These are phyloP conservation scores for Drepanosiphum platanoidis DNA, from an alignment of 2,888 invertebrate genomes.

Conservation along the genomic window DNA sequence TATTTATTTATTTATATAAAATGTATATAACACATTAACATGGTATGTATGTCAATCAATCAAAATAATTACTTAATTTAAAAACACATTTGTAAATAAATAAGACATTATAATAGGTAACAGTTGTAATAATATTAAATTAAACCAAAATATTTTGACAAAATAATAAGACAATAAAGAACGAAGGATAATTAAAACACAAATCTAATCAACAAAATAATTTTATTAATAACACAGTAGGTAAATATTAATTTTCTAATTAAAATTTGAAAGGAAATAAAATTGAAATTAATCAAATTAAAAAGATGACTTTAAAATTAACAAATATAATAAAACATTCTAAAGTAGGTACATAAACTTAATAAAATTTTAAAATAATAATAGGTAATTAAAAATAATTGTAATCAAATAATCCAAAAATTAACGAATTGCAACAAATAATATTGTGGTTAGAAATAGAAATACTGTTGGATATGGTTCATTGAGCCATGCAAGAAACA, in stretches of 20 bases:
- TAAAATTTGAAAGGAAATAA: slow-evolving; percentile 57
- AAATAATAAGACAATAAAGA: not conserved
- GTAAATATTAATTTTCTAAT: slow-evolving; percentile 53
- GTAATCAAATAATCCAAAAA: slow-evolving; percentile 50
- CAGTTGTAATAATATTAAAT: not conserved
- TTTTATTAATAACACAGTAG: slow-evolving; percentile 41
- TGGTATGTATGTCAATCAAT: not conserved
- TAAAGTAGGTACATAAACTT: slow-evolving; percentile 49
- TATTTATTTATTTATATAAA: no score
- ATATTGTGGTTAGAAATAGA: slow-evolving; percentile 38
- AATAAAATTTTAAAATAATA: slow-evolving; percentile 53
- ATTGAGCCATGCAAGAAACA: slow-evolving; percentile 52
- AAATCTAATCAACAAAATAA: slow-evolving; percentile 49
- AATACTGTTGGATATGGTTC: slow-evolving; percentile 58
- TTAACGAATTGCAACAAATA: slow-evolving; percentile 56
- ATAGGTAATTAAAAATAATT: slow-evolving; percentile 45
- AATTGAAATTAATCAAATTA: slow-evolving; percentile 44
- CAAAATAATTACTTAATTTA: not conserved
- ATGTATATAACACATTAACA: not conserved
- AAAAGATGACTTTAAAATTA: slow-evolving; percentile 41
- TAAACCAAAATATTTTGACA: not conserved
- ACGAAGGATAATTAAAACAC: not conserved
- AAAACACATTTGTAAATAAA: not conserved
- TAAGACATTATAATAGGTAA: not conserved
- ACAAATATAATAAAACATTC: slow-evolving; percentile 52